These are phyloP conservation scores for Acrobasis consociella DNA, from an alignment of 2,888 invertebrate genomes.

Conservation along the genomic window DNA sequence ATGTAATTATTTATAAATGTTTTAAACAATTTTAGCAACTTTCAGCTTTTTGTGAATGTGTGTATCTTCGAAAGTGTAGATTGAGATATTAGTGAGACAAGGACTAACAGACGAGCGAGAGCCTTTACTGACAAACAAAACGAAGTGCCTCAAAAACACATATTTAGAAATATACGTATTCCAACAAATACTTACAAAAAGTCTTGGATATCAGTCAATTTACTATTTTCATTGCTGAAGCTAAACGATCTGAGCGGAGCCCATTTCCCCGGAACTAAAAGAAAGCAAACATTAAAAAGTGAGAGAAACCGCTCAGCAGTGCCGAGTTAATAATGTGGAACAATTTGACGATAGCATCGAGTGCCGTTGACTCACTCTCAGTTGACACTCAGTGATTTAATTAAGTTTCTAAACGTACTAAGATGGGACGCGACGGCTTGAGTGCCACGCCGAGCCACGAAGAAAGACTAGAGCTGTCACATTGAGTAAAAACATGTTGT, in stretches of 20 bases:
- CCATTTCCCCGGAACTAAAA: constrained; percentile 3
- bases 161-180: no score
- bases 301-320: constrained; percentile 19
- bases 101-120: no score
- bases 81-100: no score
- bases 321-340: constrained; percentile 58
- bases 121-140: no score
- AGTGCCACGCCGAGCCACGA: constrained; percentile 33
- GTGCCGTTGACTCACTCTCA: constrained; percentile 52
- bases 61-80: no score
- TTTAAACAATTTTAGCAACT: no score
- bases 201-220: not conserved
- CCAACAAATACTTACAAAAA: no score
- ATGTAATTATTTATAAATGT: no score
- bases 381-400: constrained; percentile 66
- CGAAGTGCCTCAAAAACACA: no score
- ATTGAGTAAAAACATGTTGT: no score
- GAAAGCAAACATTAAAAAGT: constrained; percentile 22
- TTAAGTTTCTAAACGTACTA: constrained; percentile 63
- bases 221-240: not conserved
- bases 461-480: not conserved
- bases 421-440: constrained; percentile 36
- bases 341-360: constrained; percentile 58
- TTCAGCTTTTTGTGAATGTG: no score
- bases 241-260: not conserved